Base-by-base conservation (phyloP, 2,113 vertebrate species). In the Uropsilus gracilis region DNA sequence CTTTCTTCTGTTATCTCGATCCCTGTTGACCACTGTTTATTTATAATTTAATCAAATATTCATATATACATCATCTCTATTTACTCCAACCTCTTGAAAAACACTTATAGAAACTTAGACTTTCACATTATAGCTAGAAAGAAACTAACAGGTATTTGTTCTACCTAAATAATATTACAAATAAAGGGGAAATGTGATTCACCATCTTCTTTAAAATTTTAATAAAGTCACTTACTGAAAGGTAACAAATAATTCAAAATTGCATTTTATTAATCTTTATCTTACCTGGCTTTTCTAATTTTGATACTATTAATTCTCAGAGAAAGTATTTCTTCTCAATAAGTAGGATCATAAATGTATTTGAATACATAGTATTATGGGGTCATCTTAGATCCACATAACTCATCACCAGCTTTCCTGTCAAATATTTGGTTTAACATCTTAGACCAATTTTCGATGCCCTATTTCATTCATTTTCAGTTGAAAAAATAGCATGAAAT, bases 401-500 rank as follows among this genome's bases (percentile, higher is more conserved):
- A 48, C 7, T 34, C 9, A 18, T 24, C 28, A 50, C 11, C 34
- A 82, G 9, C 13, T 17, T 84, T 83, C 46, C 55, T 37, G 50
- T 12, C 13, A 93, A 83, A 24, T 88, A 5, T 61, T 34, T 64
- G 34, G 63, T 24, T 6, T 17, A 80, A 95, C 2, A 63, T 20
- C 30, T 3, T 59, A 57, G 34, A 39, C 48, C 32, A 20, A 66
- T 7, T 61, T 72, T 14, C 13, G 6, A 82, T 57, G 26, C 3
- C 22, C n/a, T n/a, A n/a, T 87, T 84, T 16, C 14, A 64, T 82
- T 61, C 48, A 68, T 68, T n/a, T 46, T 63, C 82, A 77, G n/a
- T 63, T 57, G n/a, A 73, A 48, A 90, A 96, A 82, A 61, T 57
- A 44, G 57, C 22, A 69, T 39, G 26, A 93, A 93, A 73, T 91